Evolutionary conservation across 2,113 vertebrate species (phyloP).

Genomic region (Spheniscus mendiculus): DNA sequence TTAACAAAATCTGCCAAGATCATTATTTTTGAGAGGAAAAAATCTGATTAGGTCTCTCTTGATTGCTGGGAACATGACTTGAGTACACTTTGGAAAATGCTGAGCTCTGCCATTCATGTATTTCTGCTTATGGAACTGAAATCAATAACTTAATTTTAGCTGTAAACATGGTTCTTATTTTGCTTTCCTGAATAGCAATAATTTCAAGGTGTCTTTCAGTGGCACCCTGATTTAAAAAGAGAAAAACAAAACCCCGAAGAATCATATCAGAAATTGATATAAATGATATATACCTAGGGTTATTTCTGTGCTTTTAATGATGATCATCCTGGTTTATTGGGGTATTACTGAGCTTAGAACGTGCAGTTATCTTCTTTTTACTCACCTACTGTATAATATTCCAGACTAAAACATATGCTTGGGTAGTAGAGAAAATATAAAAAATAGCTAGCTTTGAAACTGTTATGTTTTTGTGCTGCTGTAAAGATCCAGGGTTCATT

Average conservation of each 20-base stretch:
- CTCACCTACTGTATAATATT: background rate
- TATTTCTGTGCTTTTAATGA: background rate
- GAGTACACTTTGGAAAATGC: slow-evolving; percentile 41
- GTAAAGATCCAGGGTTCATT: background rate
- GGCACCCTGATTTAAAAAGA: background rate
- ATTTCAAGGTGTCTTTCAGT: background rate
- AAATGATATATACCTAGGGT: background rate
- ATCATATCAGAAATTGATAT: background rate
- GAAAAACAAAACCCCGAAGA: background rate
- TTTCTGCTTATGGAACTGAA: slow-evolving; percentile 35
- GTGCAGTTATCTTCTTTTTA: background rate
- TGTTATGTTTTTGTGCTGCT: background rate
- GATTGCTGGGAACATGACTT: slow-evolving; percentile 15
- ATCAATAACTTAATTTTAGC: slow-evolving; percentile 33
- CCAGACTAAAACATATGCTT: background rate
- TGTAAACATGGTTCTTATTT: background rate
- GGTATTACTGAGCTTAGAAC: background rate
- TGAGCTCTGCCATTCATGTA: slow-evolving; percentile 2
- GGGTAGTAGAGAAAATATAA: background rate
- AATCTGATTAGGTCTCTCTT: slow-evolving; percentile 44
- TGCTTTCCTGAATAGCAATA: background rate
- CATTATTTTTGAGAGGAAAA: slow-evolving; percentile 47
- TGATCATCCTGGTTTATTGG: background rate
- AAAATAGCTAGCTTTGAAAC: background rate
- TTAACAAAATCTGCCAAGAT: slow-evolving; percentile 33